Base-by-base conservation (phyloP, 2,113 vertebrate species). In the Antigone vipio region DNA sequence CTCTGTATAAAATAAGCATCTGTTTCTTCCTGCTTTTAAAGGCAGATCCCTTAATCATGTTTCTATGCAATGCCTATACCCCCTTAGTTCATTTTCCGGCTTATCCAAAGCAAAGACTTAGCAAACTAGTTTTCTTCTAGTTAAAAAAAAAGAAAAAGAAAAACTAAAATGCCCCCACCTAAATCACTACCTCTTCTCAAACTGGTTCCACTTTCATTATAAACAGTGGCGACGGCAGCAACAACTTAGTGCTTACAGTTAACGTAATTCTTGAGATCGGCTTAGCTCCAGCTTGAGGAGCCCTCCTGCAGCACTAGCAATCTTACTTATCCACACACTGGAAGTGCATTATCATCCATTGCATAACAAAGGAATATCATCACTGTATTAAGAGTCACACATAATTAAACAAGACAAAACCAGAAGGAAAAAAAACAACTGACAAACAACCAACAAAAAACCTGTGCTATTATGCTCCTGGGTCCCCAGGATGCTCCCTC, bases 31-130 rank as follows among this genome's bases (percentile, higher is more conserved):
- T 58, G 66, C 66, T 82, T 93, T 87, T 63, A 78, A 93, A 81
- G 62, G 35, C 75, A 72, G 92, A 77, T 84, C 44, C 49, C 45
- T 89, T 93, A 83, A 73, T 82, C 67, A 15, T 40, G 68, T 83
- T 88, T 69, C 45, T n/a, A 20, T 64, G 29, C 45, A 67, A 55
- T 50, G 49, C 40, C 47, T 77, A 8, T 29, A 85, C 22, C 44
- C 11, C 66, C 44, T 63, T 38, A 11, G 47, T 40, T 74, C 12
- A n/a, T 35, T n/a, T 64, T 67, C 92, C 67, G 83, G 83, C 50
- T 77, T 93, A 80, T 93, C 82, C 98, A 99, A 98, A 99, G 98
- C 98, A 99, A 99, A 99, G 98, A 98, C 98, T 98, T 98, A 96
- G 96, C 97, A 67, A 88, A 88, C 85, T 94, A 97, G 88, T 83